Conservation (phyloP, 1,140 invertebrate species). For the Orchestia grillus region DNA sequence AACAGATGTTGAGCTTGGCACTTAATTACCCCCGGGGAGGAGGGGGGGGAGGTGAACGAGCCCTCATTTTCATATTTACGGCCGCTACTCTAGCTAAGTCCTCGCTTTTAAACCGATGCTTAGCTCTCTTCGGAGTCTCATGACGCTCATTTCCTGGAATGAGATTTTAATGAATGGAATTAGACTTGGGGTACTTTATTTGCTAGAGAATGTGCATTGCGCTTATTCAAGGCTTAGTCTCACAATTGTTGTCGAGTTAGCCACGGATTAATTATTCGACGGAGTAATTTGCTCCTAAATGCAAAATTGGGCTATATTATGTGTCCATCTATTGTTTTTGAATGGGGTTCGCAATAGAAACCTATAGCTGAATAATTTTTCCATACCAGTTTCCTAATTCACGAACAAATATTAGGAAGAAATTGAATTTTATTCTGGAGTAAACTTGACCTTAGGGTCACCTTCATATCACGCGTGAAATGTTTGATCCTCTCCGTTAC, state of each 20-base stretch:
- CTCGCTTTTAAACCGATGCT: not conserved
- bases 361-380: not conserved
- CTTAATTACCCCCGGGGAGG: not conserved
- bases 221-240: not conserved
- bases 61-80: slow-evolving; percentile 1
- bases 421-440: no score
- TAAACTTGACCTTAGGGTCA: no score
- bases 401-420: not conserved
- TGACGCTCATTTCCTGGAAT: not conserved
- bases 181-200: not conserved
- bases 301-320: not conserved
- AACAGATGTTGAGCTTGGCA: not conserved
- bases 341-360: not conserved
- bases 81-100: not conserved
- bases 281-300: not conserved
- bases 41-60: not conserved
- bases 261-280: not conserved
- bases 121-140: not conserved
- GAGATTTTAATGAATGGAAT: not conserved
- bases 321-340: not conserved
- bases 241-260: not conserved
- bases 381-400: not conserved
- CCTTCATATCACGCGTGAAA: no score
- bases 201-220: not conserved
- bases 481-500: no score